Conservation (phyloP, 2,888 invertebrate species). For the Synergus japonicus region DNA sequence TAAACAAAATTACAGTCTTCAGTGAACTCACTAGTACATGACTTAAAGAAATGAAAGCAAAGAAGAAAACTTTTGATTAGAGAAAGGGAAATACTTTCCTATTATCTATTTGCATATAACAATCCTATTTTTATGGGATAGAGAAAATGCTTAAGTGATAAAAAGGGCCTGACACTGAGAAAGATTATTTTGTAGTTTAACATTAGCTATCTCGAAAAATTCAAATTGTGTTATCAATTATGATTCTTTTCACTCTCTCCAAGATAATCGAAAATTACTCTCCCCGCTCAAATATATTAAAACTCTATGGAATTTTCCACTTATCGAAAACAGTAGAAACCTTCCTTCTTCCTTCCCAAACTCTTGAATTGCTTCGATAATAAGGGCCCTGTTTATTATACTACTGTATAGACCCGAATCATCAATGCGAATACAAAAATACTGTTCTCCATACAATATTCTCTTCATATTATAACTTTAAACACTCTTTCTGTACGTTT, state of each 20-base stretch:
- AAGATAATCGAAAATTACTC: constrained; percentile 50
- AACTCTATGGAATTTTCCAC: constrained; percentile 1
- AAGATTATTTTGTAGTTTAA: constrained; percentile 41
- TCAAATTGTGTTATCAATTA: background rate
- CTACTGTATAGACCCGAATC: constrained; percentile 42
- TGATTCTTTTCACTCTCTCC: constrained; percentile 43
- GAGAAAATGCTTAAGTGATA: constrained; percentile 19
- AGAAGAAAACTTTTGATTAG: background rate
- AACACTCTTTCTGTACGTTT: constrained; percentile 39
- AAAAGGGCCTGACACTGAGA: constrained; percentile 42
- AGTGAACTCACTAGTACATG: background rate
- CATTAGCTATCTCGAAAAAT: constrained; percentile 18
- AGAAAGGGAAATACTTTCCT: constrained; percentile 18
- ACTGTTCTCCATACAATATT: constrained; percentile 71
- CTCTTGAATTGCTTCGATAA: constrained; percentile 10
- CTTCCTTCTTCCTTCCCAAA: background rate
- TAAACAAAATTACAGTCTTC: background rate
- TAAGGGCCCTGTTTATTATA: constrained; percentile 2
- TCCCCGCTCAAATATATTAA: constrained; percentile 48
- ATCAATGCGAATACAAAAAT: constrained; percentile 70
- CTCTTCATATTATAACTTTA: constrained; percentile 49
- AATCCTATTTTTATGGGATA: constrained; percentile 18
- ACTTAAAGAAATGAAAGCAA: background rate
- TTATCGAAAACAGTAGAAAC: constrained; percentile 10
- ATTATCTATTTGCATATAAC: constrained; percentile 1